phyloP scores from a whole-genome alignment of 1,140 invertebrate genomes.

The Meloidogyne hapla region DNA sequence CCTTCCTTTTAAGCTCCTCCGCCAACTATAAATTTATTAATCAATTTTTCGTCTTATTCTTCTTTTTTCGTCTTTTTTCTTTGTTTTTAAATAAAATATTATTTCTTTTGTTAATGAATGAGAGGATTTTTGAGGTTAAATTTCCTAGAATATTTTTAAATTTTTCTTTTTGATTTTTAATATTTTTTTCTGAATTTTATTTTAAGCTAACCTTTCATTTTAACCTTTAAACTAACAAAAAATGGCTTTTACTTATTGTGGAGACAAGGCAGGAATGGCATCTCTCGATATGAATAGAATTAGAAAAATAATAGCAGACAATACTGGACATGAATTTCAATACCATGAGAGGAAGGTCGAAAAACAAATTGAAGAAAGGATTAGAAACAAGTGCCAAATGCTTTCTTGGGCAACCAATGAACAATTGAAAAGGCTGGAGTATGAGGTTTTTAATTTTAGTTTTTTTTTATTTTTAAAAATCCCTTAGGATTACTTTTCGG shows the following conservation, averaged over 20 bases:
- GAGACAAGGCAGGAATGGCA: slow-evolving; percentile 14
- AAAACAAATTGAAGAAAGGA: slow-evolving; percentile 42
- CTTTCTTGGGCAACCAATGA: slow-evolving; percentile 23
- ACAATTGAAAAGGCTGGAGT: slow-evolving; percentile 27
- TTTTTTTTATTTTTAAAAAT: not conserved
- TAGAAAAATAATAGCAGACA: slow-evolving; percentile 47
- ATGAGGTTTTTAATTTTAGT: slow-evolving; percentile 22
- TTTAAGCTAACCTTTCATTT: not conserved
- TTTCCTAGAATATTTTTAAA: too few species aligned
- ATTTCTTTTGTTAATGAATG: too few species aligned
- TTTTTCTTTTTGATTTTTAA: too few species aligned
- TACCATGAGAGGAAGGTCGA: slow-evolving; percentile 45
- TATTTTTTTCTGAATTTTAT: not conserved
- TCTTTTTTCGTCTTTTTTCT: too few species aligned
- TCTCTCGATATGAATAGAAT: slow-evolving; percentile 41
- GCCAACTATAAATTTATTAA: too few species aligned
- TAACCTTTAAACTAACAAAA: not conserved
- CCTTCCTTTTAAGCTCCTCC: too few species aligned
- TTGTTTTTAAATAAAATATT: too few species aligned
- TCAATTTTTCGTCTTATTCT: too few species aligned
- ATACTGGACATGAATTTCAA: slow-evolving; percentile 46
- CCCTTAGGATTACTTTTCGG: too few species aligned
- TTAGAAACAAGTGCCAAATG: slow-evolving; percentile 20
- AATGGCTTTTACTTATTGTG: not conserved
- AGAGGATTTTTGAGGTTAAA: too few species aligned